These are phyloP conservation scores for Malurus splendens DNA, from an alignment of 2,797 vertebrate species.

Conservation along the genomic window DNA sequence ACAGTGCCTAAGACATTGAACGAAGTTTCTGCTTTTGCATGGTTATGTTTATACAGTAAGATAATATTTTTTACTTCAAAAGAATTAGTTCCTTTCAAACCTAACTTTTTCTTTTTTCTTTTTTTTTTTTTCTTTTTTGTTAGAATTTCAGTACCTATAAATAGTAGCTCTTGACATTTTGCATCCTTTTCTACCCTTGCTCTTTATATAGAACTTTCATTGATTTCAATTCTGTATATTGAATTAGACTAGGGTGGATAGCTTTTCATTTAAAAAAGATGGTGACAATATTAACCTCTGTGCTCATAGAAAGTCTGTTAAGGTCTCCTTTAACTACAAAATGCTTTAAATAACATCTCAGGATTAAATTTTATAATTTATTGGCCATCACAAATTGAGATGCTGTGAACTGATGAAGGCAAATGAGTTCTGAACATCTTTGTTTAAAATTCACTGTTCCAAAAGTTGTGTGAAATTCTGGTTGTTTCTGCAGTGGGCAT, in stretches of 20 bases:
- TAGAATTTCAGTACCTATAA: not conserved
- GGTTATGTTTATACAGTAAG: not conserved
- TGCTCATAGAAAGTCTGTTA: not conserved
- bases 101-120: not conserved
- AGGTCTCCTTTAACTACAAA: not conserved
- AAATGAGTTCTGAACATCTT: not conserved
- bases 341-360: constrained; percentile 5
- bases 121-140: not conserved
- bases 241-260: constrained; percentile 21
- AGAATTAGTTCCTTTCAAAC: not conserved
- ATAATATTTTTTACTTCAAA: not conserved
- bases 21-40: not conserved
- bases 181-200: constrained; percentile 11
- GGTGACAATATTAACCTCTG: constrained; percentile 14
- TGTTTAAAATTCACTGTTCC: not conserved
- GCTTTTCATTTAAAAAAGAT: constrained; percentile 3
- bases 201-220: constrained; percentile 25
- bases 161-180: constrained; percentile 47
- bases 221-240: constrained; percentile 20
- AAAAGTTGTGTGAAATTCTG: not conserved
- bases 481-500: not conserved
- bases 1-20: not conserved
- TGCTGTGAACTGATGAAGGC: not conserved
- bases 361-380: not conserved
- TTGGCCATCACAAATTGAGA: not conserved